Base-by-base conservation (phyloP, 2,113 vertebrate species). In the Chloroceryle aenea region DNA sequence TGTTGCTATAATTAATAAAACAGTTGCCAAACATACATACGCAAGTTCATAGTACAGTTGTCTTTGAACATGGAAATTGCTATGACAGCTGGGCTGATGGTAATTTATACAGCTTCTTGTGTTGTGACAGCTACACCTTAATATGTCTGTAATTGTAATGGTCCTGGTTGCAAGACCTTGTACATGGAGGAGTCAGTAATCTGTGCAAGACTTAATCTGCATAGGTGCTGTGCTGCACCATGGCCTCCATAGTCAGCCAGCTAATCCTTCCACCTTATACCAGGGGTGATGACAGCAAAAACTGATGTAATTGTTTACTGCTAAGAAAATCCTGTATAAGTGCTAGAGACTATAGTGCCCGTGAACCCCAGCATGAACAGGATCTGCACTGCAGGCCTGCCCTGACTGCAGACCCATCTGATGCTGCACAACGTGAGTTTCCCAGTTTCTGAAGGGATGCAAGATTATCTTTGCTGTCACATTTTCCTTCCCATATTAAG, bases 61-160 rank as follows among this genome's bases (percentile, higher is more conserved):
- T 20, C 23, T 52, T 71, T 50, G 19, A 81, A 68, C 12, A 43
- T 16, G 21, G 14, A 20, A 64, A 13, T 56, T 72, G n/a, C 38
- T n/a, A 22, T 72, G 63, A 47, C 25, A 52, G 34, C 25, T 83
- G 38, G 43, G 86, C 79, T 85, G 29, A 53, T 52, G 21, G n/a
- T 82, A 27, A 55, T 93, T 95, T 87, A 78, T 79, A 85, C 82
- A 85, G 58, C 55, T 82, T 90, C 58, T n/a, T n/a, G n/a, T 80
- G 71, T 68, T 72, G 66, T 85, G 68, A 94, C 87, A 96, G 77
- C 72, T 87, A 48, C 43, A 67, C 34, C 16, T 67, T 55, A 53
- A 43, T 29, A 26, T 72, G 62, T 20, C 92, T 85, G 58, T 66
- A 87, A 9, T 40, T 78, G 36, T 62, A 26, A 72, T 52, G 40